Percentiles rank a stretch among this genome's conserved stretches.
phyloP scores from a whole-genome alignment of 2,888 invertebrate genomes.

The Synanthedon andrenaeformis region DNA sequence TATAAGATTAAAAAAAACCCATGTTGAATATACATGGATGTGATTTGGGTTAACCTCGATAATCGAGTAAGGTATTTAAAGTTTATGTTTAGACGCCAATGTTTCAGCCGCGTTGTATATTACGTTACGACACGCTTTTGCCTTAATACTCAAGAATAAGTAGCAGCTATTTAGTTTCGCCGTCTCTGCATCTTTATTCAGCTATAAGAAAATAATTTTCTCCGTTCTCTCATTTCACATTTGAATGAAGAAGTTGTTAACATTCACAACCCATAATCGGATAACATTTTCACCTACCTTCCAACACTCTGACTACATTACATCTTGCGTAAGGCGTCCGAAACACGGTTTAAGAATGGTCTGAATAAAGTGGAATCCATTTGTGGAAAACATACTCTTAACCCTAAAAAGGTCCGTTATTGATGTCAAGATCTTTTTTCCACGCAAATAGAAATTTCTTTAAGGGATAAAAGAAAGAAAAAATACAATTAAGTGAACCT shows the following conservation, averaged over 20 bases:
- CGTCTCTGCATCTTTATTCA: too few relatives aligned
- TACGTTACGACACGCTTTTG: too few relatives aligned
- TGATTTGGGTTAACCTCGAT: too few relatives aligned
- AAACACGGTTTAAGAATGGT: constrained; percentile 6
- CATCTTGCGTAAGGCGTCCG: constrained; percentile 11
- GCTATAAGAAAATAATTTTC: too few relatives aligned
- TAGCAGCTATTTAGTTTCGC: too few relatives aligned
- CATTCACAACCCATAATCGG: constrained; percentile 15
- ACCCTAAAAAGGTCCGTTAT: constrained; percentile 5
- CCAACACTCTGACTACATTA: constrained; percentile 9
- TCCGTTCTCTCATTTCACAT: background rate
- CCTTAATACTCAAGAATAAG: background rate
- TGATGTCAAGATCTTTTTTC: background rate
- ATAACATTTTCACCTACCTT: constrained; percentile 6
- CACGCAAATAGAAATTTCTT: background rate
- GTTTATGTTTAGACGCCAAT: too few relatives aligned
- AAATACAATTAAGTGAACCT: background rate
- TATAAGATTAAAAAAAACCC: too few relatives aligned
- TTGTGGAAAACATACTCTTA: constrained; percentile 9
- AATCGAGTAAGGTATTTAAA: too few relatives aligned
- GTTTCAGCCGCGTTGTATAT: too few relatives aligned
- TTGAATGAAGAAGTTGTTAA: background rate
- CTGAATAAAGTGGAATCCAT: constrained; percentile 12
- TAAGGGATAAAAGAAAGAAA: background rate
- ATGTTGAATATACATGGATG: too few relatives aligned